phyloP scores from a whole-genome alignment of 2,888 invertebrate species.

The Idaea straminata region DNA sequence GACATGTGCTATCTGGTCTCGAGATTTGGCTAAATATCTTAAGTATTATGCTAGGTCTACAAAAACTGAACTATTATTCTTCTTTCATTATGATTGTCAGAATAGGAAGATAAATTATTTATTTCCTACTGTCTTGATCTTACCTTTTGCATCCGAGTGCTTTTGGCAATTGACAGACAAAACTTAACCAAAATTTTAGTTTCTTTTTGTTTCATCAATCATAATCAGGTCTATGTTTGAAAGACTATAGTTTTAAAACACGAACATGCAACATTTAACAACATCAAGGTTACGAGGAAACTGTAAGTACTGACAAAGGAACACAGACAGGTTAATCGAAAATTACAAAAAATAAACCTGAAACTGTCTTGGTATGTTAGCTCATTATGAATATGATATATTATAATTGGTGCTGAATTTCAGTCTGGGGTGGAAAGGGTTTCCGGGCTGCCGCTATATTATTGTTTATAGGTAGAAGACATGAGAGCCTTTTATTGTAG shows the following conservation, averaged over 20 bases:
- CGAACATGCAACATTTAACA: conserved; percentile 60
- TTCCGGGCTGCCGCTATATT: too few species aligned
- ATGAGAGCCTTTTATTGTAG: too few species aligned
- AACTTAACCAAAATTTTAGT: neutral
- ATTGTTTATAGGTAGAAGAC: too few species aligned
- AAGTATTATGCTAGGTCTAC: neutral
- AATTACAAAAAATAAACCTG: neutral
- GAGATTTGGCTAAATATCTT: neutral
- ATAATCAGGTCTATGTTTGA: neutral
- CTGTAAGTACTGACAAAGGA: neutral
- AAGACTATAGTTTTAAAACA: conserved; percentile 23
- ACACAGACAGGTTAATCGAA: neutral
- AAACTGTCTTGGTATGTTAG: neutral
- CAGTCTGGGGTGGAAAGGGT: neutral
- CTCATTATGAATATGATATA: neutral
- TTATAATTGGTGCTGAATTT: neutral
- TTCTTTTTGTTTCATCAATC: neutral
- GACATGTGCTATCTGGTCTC: neutral
- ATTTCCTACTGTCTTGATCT: neutral
- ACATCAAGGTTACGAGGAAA: conserved; percentile 25
- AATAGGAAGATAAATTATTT: neutral
- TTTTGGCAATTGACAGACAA: neutral
- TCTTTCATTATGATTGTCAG: neutral
- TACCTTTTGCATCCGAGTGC: neutral
- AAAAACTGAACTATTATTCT: neutral